Evolutionary conservation across 2,797 vertebrate genomes (phyloP), one percentile per base, ranked within the genome.

Genomic region (Microctenopoma lineatum): DNA sequence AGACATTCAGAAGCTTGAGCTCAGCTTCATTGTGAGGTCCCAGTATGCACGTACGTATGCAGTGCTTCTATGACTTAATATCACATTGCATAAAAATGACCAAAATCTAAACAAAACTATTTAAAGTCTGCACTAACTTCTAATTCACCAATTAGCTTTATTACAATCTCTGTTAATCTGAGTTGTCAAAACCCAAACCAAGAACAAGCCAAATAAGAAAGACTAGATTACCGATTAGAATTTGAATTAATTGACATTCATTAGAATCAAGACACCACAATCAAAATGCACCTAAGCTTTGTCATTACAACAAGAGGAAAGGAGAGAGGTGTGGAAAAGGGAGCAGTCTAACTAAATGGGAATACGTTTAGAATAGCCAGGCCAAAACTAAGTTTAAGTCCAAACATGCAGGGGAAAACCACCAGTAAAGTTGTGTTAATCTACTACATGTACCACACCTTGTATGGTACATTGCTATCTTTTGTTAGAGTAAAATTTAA

Each of bases 1-100:
- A 77, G 18, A 81, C 59, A 71, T 79, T 84, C 66, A 81, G 56
- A 47, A 25, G 18, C 45, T 25, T 47, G 45, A 84, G 39, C 56
- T 66, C 51, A 18, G 71, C 50, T 74, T 80, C 70, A 29, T 53
- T 70, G 58, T 14, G 16, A 10, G 7, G 54, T 66, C 2, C 27
- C 26, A 12, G 21, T 21, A 42, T 38, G 3, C 44, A 62, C n/a
- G 21, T 9, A 32, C 21, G 38, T 34, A 34, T 70, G 32, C 27
- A 59, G 53, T 34, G 58, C 36, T 63, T 73, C 12, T 18, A n/a
- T 50, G 53, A 7, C 25, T 52, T 59, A 11, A 67, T 66, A 47
- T 3, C 45, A 64, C 39, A 48, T 3, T 67, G 26, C 44, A 57
- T 6, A 8, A 73, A 41, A 21, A 60, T 34, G n/a, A 57, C 18